phyloP scores from a whole-genome alignment of 1,140 invertebrate species.

The Papilio polytes region DNA sequence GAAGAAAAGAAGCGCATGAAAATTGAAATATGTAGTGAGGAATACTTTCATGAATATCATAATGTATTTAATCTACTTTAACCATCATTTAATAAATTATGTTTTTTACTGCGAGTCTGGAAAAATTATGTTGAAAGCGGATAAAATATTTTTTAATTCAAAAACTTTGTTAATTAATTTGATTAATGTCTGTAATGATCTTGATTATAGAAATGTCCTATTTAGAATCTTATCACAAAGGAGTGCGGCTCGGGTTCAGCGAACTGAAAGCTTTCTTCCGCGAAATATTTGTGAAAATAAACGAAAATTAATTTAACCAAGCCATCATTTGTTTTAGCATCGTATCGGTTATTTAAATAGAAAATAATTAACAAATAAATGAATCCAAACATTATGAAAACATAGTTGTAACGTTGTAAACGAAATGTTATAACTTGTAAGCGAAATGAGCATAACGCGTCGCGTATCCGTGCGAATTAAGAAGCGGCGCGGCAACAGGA shows the following conservation, averaged over 20 bases:
- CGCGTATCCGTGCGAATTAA: too few species aligned
- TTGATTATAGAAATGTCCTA: slow-evolving; percentile 15
- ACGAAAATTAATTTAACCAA: too few species aligned
- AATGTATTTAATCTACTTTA: neutral
- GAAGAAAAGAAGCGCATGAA: neutral
- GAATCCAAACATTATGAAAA: too few species aligned
- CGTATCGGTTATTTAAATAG: too few species aligned
- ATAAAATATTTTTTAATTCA: neutral
- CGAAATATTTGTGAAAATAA: too few species aligned
- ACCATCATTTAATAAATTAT: neutral
- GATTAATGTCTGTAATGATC: slow-evolving; percentile 11
- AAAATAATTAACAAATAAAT: too few species aligned
- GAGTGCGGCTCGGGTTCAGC: neutral
- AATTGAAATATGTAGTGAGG: neutral
- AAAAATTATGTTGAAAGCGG: neutral
- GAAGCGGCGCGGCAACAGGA: too few species aligned
- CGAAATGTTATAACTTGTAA: too few species aligned
- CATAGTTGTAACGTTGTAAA: too few species aligned
- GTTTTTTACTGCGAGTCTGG: neutral
- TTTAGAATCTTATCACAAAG: neutral
- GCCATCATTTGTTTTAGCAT: too few species aligned
- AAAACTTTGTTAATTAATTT: slow-evolving; percentile 20
- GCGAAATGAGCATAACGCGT: too few species aligned
- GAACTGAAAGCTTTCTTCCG: neutral
- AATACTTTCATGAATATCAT: neutral